Conservation (phyloP, 2,888 invertebrate species). For the Acrobeloides nanus region DNA sequence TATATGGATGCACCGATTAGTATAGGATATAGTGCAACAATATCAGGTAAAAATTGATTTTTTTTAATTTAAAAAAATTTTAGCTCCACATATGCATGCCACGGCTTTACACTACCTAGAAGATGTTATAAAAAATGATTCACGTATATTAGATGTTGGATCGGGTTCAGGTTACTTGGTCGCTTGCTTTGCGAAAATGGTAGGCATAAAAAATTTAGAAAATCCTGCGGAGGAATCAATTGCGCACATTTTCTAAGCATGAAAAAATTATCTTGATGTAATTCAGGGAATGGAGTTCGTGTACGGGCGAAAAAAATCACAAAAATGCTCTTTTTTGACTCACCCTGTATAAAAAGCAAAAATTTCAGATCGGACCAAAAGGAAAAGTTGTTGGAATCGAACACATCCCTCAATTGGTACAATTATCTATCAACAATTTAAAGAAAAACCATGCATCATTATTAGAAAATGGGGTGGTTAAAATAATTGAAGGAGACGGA, state of each 20-base stretch:
- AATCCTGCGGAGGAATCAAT: too few species aligned
- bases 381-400: constrained; percentile 76
- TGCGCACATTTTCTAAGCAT: too few species aligned
- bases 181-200: constrained; percentile 78
- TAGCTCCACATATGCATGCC: too few species aligned
- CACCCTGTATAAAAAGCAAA: too few species aligned
- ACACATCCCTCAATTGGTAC: constrained; percentile 75
- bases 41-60: too few species aligned
- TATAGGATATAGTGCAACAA: constrained; percentile 88
- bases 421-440: constrained; percentile 71
- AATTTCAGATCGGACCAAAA: too few species aligned
- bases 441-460: constrained; percentile 67
- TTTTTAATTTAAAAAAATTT: too few species aligned
- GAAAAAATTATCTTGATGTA: too few species aligned
- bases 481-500: constrained; percentile 71
- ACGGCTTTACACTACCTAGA: constrained; percentile 78
- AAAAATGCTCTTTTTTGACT: too few species aligned
- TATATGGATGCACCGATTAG: constrained; percentile 80
- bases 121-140: constrained; percentile 67
- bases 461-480: constrained; percentile 65
- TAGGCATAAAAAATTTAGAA: too few species aligned
- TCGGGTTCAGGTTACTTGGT: constrained; percentile 89
- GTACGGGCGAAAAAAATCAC: too few species aligned
- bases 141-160: constrained; percentile 77
- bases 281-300: too few species aligned